Evolutionary conservation across 2,797 vertebrate genomes (phyloP).

Genomic region (Oreonectes daqikongensis): DNA sequence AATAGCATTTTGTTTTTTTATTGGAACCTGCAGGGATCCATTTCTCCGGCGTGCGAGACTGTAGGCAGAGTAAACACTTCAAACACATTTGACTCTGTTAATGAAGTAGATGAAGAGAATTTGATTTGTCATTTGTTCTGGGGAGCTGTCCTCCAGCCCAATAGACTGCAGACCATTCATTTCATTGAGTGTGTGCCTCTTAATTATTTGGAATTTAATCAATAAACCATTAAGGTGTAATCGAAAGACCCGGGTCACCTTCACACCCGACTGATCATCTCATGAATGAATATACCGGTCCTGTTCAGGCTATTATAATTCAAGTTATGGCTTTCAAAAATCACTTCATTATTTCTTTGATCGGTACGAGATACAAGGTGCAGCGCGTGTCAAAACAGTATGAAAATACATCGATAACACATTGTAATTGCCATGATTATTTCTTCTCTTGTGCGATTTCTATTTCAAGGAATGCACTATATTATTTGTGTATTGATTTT

Average conservation of each 20-base stretch:
- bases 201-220: conserved; percentile 46
- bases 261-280: conserved; percentile 32
- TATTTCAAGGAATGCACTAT: conserved; percentile 1
- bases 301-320: not conserved
- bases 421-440: not conserved
- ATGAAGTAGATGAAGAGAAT: conserved; percentile 39
- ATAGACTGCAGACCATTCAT: conserved; percentile 25
- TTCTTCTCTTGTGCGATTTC: not conserved
- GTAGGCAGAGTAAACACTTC: conserved; percentile 7
- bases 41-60: conserved; percentile 8
- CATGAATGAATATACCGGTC: conserved; percentile 6
- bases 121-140: conserved; percentile 27
- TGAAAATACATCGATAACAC: not conserved
- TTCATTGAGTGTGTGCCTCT: conserved; percentile 37
- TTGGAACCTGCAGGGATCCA: not conserved
- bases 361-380: not conserved
- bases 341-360: conserved; percentile 28
- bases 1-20: not conserved
- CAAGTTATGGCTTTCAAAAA: conserved; percentile 12
- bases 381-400: not conserved
- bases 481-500: conserved; percentile 35
- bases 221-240: conserved; percentile 48
- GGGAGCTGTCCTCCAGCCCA: conserved; percentile 2
- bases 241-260: conserved; percentile 39
- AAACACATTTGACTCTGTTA: conserved; percentile 27